Base-by-base conservation (phyloP, 2,113 vertebrate species). In the Zosterops borbonicus region DNA sequence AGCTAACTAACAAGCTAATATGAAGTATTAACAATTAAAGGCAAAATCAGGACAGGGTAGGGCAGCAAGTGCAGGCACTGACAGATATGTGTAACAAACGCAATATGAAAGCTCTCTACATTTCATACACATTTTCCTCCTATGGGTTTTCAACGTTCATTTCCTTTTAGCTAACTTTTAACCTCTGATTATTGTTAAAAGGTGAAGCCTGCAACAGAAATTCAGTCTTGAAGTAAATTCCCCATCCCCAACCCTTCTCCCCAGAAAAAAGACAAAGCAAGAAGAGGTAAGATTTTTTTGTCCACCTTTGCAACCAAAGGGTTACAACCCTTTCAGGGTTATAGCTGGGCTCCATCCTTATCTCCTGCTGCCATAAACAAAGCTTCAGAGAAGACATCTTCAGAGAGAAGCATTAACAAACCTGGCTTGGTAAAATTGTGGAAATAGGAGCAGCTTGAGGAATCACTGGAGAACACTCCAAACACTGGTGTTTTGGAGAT, bases 161-260 rank as follows among this genome's bases (percentile, higher is more conserved):
- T 92, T 94, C 53, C 90, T 91, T 90, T 90, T 83, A 56, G 63
- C 31, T 84, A 89, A 73, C 31, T 39, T 83, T 79, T 64, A 68
- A 37, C 6, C 33, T n/a, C 29, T 85, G 22, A 60, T 84, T 74
- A 62, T 39, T 84, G 6, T 49, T 78, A 84, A 78, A 69, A 86
- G 31, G 37, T 76, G 31, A 90, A 74, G 39, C 16, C 55, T 91
- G 56, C 33, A 70, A 69, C 5, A 81, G 56, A 78, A 89, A 52
- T 19, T 87, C 19, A 42, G 14, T 4, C 33, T 9, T 80, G 18
- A 75, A 85, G 47, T 49, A 81, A 89, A 87, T 60, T 10, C 9
- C 16, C 25, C 23, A 31, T 12, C 12, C 17, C 21, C 28, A 49
- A 52, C 9, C 2, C 15, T 27, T n/a, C 20, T 14, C 9, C 6